Base-by-base conservation (phyloP, 2,888 invertebrate genomes). In the Mesodorylaimus sp. region DNA sequence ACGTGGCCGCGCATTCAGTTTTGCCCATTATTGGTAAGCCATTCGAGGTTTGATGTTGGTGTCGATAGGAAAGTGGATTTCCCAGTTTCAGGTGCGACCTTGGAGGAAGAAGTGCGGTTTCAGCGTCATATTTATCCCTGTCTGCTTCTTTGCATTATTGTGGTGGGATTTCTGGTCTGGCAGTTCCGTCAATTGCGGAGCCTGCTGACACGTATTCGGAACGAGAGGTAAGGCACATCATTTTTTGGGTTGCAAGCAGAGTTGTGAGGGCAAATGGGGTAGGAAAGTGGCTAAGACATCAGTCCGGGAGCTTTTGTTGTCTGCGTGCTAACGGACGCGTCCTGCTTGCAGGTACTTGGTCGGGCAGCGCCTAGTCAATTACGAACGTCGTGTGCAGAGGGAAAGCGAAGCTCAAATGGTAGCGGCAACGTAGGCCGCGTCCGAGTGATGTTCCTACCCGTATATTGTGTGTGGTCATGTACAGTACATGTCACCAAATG, bases 141-240 rank as follows among this genome's bases (percentile, higher is more conserved):
- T 60, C 74, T 89, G 57, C 73, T 93, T 61, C 72, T 86, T 45
- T 72, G 81, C 26, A 76, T 77, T 46, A 69, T 80, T 49, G 71
- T 81, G 47, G 70, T 77, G 47, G 76, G 77, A 46, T 75, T 88
- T 56, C 73, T 84, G 50, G 75, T 77, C 54, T 81, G 89, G 63
- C 86, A 95, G 76, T 79, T 89, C 51, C 78, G 82, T 50, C 93
- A 95, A 67, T 87, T 97, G 72, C 80, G 79, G 62, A 83, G 86
- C 62, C 73, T 97, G 21, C 93, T 93, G 68, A 87, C 93, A 67
- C 91, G 91, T 70, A 97, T 97, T 64, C 91, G 93, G 72, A 95
- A 97, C 71, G 95, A 95, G 72, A 95, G 93, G 73, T 93, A 62
- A 64, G 38, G 29, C 39, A n/a, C n/a, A n/a, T n/a, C n/a, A n/a